Evolutionary conservation across 2,888 invertebrate genomes (phyloP), one percentile per base, ranked within the genome.

Genomic region (Eurytoma californica): DNA sequence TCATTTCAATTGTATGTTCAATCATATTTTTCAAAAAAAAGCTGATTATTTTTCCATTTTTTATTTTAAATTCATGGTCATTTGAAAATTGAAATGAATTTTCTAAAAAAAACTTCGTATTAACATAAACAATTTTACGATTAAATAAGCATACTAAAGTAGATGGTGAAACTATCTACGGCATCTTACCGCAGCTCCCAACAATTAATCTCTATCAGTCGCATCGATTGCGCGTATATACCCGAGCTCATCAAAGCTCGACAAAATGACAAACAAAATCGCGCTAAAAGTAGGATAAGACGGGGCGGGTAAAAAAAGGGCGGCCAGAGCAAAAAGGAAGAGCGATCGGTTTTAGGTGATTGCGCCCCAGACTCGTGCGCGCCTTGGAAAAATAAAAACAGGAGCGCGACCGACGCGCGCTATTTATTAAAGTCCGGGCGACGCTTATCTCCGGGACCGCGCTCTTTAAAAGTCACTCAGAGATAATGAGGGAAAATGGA

Each of bases 391-490:
- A 73, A n/a, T 47, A 57, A 63, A 30, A 73, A 69, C 47, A 57
- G 58, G 57, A n/a, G 30, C 49, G 39, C 28, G 63, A 13, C 39
- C 39, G 63, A 63, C 30, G 58, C 47, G 39, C 65, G 73, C 77
- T 80, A 80, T 80, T 80, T 80, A 80, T 80, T 73, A 80, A 80
- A 80, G 77, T 77, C 60, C 30, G 16, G 53, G 28, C 39, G 39
- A 49, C 49, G 73, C 77, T 77, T 80, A 80, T 80, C 80, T 77
- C 60, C 53, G 69, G 14, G 47, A 39, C 39, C 60, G 51, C 30
- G 58, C 77, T 77, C 77, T 80, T 80, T 77, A 77, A 80, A 80
- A 80, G 73, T 80, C 77, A 74, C 77, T 80, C 70, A 51, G 77
- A 77, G 77, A 77, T 80, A 80, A 80, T 80, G 80, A 74, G 73